These are phyloP conservation scores for Canis aureus DNA, from an alignment of 2,113 vertebrate genomes.

Conservation along the genomic window DNA sequence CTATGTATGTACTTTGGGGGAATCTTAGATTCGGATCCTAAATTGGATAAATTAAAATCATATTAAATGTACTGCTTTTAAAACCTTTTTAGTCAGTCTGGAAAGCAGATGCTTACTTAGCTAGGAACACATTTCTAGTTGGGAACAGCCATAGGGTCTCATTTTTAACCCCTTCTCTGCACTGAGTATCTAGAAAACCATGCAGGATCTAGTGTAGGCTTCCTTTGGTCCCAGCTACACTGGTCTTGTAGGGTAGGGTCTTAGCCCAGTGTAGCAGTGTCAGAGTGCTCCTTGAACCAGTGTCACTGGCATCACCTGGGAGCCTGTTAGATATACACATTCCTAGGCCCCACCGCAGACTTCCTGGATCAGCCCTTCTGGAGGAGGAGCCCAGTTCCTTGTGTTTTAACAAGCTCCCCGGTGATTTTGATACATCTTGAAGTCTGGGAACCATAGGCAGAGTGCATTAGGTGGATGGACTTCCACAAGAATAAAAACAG, in stretches of 20 bases:
- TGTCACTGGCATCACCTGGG: neutral
- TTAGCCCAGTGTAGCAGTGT: neutral
- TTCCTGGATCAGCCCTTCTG: neutral
- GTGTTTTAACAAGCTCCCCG: slow-evolving; percentile 5
- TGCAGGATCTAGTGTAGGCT: neutral
- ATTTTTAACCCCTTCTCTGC: neutral
- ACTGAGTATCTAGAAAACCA: neutral
- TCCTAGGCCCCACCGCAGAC: neutral
- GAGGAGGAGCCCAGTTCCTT: neutral
- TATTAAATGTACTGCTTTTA: slow-evolving; percentile 39
- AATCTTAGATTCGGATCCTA: slow-evolving; percentile 51
- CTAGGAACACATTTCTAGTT: slow-evolving; percentile 40
- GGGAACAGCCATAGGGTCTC: slow-evolving; percentile 13
- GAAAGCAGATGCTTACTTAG: slow-evolving; percentile 50
- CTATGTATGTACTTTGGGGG: neutral
- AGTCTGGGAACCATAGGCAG: neutral
- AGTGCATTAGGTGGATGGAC: neutral
- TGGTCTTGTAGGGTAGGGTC: neutral
- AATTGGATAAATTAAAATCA: slow-evolving; percentile 56
- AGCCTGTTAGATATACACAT: neutral
- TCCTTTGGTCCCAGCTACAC: neutral
- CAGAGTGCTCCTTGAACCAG: neutral
- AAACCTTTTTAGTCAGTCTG: slow-evolving; percentile 35
- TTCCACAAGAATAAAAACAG: slow-evolving; percentile 1
- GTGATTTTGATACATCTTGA: neutral